Conservation (phyloP, 2,113 vertebrate species). For the Aegithalos caudatus region DNA sequence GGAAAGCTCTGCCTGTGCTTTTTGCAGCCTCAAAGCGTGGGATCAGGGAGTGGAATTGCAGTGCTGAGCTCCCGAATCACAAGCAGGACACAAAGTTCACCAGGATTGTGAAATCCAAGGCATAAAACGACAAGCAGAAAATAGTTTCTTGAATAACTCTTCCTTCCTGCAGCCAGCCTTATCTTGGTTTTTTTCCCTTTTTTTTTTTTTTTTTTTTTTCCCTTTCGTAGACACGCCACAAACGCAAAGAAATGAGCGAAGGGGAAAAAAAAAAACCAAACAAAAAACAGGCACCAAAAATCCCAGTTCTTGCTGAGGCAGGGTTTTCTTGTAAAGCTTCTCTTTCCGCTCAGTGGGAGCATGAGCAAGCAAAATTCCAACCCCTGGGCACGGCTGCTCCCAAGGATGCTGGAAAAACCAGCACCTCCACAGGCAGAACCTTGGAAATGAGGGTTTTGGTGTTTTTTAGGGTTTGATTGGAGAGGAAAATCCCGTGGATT, state of each 20-base stretch:
- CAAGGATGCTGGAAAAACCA: neutral
- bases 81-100: constrained; percentile 39
- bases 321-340: constrained; percentile 64
- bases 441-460: rapidly evolving
- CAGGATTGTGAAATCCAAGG: constrained; percentile 83
- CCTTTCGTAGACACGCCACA: constrained; percentile 60
- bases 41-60: rapidly evolving
- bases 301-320: constrained; percentile 64
- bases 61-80: neutral
- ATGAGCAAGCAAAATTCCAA: constrained; percentile 35
- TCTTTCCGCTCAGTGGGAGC: constrained; percentile 29
- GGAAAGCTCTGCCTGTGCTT: neutral
- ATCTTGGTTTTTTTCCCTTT: rapidly evolving
- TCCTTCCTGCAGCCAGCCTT: constrained; percentile 83
- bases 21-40: neutral
- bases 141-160: constrained; percentile 78
- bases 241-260: constrained; percentile 63
- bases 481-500: neutral
- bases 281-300: no score
- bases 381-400: neutral
- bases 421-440: neutral
- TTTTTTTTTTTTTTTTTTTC: neutral
- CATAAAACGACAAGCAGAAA: constrained; percentile 80
- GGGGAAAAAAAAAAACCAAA: neutral
- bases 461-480: neutral